These are phyloP conservation scores for Pelecanoides urinatrix DNA, from an alignment of 2,113 vertebrate species.

Conservation along the genomic window DNA sequence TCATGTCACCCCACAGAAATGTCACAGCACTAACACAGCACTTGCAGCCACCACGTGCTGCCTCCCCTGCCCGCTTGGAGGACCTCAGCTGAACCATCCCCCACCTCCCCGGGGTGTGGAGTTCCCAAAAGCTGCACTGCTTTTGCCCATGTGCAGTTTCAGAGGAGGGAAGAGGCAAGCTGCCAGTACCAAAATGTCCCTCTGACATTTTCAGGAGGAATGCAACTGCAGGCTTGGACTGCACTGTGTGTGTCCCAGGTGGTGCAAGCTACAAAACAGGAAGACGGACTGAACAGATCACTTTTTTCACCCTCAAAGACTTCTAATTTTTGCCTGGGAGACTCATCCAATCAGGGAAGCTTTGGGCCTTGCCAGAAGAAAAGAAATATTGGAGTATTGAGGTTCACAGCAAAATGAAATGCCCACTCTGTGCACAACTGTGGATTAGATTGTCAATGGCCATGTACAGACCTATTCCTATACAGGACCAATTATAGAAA, in stretches of 20 bases:
- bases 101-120: rapidly evolving
- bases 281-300: background rate
- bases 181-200: background rate
- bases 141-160: background rate
- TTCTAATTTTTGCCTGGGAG: background rate
- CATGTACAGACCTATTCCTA: background rate
- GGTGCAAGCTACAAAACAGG: background rate
- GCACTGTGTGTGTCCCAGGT: background rate
- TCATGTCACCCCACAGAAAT: background rate
- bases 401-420: background rate
- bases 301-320: background rate
- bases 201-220: background rate
- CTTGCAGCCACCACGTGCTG: background rate
- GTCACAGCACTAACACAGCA: background rate
- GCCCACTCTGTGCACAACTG: background rate
- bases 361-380: background rate
- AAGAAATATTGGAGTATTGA: background rate
- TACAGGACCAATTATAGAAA: background rate
- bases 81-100: background rate
- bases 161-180: background rate
- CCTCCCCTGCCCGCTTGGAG: background rate
- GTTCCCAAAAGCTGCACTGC: background rate
- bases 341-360: background rate
- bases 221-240: background rate
- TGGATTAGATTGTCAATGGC: background rate